Conservation (phyloP, 1,140 invertebrate species). For the Drosophila kepulauana region DNA sequence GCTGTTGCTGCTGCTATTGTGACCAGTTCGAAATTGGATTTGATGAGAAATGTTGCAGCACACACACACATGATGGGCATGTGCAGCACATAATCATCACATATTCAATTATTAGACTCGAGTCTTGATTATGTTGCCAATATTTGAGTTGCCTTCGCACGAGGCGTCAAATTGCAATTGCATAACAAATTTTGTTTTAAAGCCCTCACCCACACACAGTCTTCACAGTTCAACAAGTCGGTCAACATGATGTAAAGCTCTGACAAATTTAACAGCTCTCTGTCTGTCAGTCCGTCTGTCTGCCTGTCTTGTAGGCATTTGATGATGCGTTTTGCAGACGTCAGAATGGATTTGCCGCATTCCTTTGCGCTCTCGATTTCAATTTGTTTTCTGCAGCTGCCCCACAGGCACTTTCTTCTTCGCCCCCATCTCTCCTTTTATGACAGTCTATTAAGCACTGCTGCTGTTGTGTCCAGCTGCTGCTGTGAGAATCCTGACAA, state of each 20-base stretch:
- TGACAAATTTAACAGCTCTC: not conserved
- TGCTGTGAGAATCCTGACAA: conserved; percentile 2
- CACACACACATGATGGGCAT: not conserved
- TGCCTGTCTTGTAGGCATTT: not conserved
- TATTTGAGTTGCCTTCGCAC: conserved; percentile 1
- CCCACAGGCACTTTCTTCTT: not conserved
- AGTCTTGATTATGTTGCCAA: not conserved
- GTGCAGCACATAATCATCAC: conserved; percentile 6
- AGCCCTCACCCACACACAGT: not conserved
- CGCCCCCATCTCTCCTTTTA: not conserved
- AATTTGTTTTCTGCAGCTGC: conserved; percentile 20
- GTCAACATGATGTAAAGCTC: not conserved
- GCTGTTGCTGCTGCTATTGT: not conserved
- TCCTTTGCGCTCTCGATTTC: conserved; percentile 11
- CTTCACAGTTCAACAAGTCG: conserved; percentile 14
- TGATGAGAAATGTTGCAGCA: not conserved
- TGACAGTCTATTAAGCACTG: conserved; percentile 6
- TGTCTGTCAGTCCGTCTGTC: not conserved
- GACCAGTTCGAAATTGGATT: not conserved
- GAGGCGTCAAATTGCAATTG: conserved; percentile 8
- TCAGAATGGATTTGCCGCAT: conserved; percentile 4
- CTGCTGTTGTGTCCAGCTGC: conserved; percentile 14
- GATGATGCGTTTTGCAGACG: not conserved
- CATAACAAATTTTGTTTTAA: conserved; percentile 10
- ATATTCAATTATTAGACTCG: conserved; percentile 13